phyloP scores from a whole-genome alignment of 1,140 invertebrate species.

The Tetramorium simillimum region DNA sequence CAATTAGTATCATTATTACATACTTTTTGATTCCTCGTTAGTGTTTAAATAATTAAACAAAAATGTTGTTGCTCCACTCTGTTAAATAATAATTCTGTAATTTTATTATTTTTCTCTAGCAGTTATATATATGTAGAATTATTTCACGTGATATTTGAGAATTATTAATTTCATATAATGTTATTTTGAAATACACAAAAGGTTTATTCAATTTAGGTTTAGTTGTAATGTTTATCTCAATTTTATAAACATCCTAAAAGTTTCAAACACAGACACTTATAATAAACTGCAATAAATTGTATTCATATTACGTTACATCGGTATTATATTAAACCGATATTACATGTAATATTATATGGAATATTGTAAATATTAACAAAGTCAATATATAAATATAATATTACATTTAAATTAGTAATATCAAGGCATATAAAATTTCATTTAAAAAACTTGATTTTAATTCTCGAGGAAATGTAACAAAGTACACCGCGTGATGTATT shows the following conservation, averaged over 20 bases:
- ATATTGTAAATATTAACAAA: not conserved
- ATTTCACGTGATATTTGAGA: not conserved
- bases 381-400: not conserved
- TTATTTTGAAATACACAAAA: not conserved
- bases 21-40: not conserved
- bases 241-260: not conserved
- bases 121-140: not conserved
- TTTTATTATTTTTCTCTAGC: not conserved
- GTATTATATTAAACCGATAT: not conserved
- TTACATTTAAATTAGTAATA: not conserved
- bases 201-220: not conserved
- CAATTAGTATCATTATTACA: not conserved
- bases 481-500: not conserved
- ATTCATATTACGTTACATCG: not conserved
- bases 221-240: not conserved
- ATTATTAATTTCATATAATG: not conserved
- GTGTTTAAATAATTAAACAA: conserved; percentile 7
- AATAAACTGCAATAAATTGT: not conserved
- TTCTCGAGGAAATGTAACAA: not conserved
- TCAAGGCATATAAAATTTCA: not conserved
- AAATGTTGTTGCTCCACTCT: not conserved
- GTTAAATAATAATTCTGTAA: not conserved
- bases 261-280: not conserved
- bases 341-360: not conserved
- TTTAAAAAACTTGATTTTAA: not conserved